A percentile compares a stretch with the other conserved stretches of the same genome.
These are phyloP conservation scores for Chrysomallon squamiferum DNA, from an alignment of 1,140 invertebrate genomes.

Conservation along the genomic window DNA sequence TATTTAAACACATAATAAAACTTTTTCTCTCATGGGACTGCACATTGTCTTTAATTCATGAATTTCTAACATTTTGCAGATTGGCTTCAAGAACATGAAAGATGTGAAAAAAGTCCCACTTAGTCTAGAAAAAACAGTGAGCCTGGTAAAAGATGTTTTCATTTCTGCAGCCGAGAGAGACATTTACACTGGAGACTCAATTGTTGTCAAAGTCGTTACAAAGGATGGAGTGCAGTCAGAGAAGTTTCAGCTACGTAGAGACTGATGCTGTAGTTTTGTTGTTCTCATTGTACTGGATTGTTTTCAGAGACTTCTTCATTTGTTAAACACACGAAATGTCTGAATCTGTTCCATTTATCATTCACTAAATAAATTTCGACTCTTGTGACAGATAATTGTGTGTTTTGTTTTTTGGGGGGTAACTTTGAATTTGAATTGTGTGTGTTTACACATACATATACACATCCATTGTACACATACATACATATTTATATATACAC, in stretches of 20 bases:
- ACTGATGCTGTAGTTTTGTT: slow-evolving; percentile 39
- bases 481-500: too few relatives aligned
- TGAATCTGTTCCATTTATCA: too few relatives aligned
- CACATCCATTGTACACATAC: too few relatives aligned
- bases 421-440: too few relatives aligned
- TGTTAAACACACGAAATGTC: not conserved
- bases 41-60: too few relatives aligned
- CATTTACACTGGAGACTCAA: slow-evolving; percentile 94
- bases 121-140: slow-evolving; percentile 79
- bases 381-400: too few relatives aligned
- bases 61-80: too few relatives aligned
- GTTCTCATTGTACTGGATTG: not conserved
- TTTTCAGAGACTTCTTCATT: not conserved
- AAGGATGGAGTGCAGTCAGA: slow-evolving; percentile 77
- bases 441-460: too few relatives aligned
- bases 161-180: slow-evolving; percentile 96
- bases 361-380: too few relatives aligned
- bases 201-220: slow-evolving; percentile 89
- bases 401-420: too few relatives aligned
- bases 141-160: slow-evolving; percentile 92
- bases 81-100: slow-evolving; percentile 87
- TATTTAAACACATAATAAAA: too few relatives aligned
- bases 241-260: slow-evolving; percentile 58
- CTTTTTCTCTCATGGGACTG: too few relatives aligned
- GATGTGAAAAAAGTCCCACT: slow-evolving; percentile 67